phyloP scores from a whole-genome alignment of 2,797 vertebrate species.

The Chiropotes sagulatus region DNA sequence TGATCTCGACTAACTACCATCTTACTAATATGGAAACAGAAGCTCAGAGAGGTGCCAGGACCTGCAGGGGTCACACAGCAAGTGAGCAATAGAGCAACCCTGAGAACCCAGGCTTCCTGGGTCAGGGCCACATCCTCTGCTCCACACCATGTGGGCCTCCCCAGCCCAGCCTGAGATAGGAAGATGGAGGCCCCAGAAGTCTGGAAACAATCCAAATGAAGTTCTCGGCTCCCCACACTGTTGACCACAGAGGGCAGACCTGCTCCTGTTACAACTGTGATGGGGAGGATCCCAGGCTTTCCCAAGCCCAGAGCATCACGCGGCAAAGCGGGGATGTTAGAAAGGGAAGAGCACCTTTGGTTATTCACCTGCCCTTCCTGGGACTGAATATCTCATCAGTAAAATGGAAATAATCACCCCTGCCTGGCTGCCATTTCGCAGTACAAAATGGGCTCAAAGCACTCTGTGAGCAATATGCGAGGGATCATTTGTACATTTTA shows the following conservation, averaged over 20 bases:
- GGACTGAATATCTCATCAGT: not conserved
- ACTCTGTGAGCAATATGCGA: not conserved
- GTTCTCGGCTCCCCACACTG: not conserved
- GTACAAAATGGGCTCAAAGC: not conserved
- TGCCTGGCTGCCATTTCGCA: not conserved
- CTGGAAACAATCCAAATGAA: not conserved
- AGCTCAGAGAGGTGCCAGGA: not conserved
- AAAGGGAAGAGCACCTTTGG: not conserved
- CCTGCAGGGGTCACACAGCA: not conserved
- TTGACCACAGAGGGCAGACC: not conserved
- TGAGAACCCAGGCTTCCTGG: not conserved
- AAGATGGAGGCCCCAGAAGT: not conserved
- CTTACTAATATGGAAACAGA: not conserved
- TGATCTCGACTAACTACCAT: not conserved
- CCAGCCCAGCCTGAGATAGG: not conserved
- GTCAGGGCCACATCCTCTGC: not conserved
- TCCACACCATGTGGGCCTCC: not conserved
- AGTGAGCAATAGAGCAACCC: not conserved
- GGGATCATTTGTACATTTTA: not conserved
- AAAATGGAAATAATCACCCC: not conserved
- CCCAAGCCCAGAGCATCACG: not conserved
- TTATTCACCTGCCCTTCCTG: not conserved
- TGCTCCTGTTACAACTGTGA: not conserved
- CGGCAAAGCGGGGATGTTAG: not conserved
- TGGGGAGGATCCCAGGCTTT: not conserved